phyloP scores from a whole-genome alignment of 2,797 vertebrate genomes.

The Delichon dasypus region DNA sequence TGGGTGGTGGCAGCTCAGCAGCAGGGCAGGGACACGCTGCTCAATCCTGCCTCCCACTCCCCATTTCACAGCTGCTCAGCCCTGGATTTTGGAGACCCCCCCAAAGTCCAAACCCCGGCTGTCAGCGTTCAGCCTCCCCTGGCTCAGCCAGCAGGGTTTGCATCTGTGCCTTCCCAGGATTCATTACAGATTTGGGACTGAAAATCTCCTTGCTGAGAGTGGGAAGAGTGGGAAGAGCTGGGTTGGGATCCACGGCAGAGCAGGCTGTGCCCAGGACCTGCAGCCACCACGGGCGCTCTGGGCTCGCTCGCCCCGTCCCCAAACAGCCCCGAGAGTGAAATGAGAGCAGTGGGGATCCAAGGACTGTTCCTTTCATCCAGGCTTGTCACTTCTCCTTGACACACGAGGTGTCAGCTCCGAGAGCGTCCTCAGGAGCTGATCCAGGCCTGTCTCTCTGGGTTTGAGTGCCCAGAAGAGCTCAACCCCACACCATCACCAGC shows the following conservation, averaged over 20 bases:
- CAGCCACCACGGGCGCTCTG: not conserved
- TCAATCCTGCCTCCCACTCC: not conserved
- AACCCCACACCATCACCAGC: not conserved
- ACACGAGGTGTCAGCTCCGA: not conserved
- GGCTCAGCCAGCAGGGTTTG: not conserved
- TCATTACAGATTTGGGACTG: not conserved
- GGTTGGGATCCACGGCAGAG: not conserved
- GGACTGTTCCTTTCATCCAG: not conserved
- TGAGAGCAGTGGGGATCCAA: not conserved
- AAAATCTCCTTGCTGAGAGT: not conserved
- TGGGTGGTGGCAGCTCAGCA: not conserved
- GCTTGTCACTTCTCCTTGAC: not conserved
- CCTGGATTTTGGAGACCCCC: not conserved
- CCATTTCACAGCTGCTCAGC: not conserved
- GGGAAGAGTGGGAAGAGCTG: not conserved
- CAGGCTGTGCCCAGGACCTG: not conserved
- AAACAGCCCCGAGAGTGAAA: not conserved
- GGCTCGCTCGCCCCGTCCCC: fast-evolving
- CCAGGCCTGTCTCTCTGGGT: not conserved
- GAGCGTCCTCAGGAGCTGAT: not conserved
- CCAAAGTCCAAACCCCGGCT: not conserved
- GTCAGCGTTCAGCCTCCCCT: not conserved
- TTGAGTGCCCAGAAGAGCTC: not conserved
- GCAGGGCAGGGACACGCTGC: not conserved
- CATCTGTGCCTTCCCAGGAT: not conserved